Conservation (phyloP, 2,797 vertebrate genomes). For the Scomberomorus guttatus region DNA sequence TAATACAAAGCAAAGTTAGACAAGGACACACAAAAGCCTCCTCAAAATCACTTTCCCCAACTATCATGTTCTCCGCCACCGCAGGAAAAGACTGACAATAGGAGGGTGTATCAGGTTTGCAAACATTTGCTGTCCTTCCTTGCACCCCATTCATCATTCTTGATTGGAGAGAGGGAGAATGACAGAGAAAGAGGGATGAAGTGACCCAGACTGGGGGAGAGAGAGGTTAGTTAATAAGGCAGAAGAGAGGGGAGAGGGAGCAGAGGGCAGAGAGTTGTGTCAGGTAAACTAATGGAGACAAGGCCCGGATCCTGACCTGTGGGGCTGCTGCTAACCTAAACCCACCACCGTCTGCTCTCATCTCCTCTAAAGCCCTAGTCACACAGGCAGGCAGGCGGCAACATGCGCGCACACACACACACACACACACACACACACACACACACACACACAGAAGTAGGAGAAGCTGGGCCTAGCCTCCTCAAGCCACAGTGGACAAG, state of each 20-base stretch:
- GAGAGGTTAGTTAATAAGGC: conserved; percentile 66
- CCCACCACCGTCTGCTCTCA: conserved; percentile 61
- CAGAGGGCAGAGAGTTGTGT: conserved; percentile 71
- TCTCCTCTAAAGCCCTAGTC: conserved; percentile 56
- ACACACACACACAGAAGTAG: conserved; percentile 18
- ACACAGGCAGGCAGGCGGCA: conserved; percentile 18
- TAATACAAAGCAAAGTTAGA: conserved; percentile 68
- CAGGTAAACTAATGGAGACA: conserved; percentile 83
- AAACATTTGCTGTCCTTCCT: conserved; percentile 72
- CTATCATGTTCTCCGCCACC: conserved; percentile 24
- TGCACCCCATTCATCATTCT: conserved; percentile 81
- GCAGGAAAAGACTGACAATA: conserved; percentile 51
- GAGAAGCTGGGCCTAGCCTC: conserved; percentile 42
- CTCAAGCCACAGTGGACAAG: conserved; percentile 29
- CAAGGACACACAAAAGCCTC: conserved; percentile 64
- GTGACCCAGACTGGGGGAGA: conserved; percentile 49
- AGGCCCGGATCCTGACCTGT: conserved; percentile 74
- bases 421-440: conserved; percentile 22
- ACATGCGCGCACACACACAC: conserved; percentile 25
- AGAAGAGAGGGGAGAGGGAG: conserved; percentile 48
- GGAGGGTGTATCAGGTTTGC: conserved; percentile 68
- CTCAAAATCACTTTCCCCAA: conserved; percentile 30
- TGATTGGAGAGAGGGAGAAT: conserved; percentile 71
- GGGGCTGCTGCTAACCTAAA: conserved; percentile 64
- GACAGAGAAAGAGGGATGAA: conserved; percentile 61